These are phyloP conservation scores for Ornithoptera priamus DNA, from an alignment of 2,888 invertebrate genomes.

Conservation along the genomic window DNA sequence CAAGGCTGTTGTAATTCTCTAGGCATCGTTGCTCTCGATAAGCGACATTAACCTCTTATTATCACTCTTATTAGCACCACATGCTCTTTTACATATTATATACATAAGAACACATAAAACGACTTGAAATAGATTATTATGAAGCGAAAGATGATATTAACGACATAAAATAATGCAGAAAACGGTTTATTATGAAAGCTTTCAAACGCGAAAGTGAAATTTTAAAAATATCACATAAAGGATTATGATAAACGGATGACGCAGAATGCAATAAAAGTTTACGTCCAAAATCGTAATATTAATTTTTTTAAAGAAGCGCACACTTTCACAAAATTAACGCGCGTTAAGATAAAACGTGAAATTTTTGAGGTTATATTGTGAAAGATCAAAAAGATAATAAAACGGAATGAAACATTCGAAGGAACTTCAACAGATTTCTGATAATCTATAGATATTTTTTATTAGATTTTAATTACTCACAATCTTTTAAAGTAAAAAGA, in stretches of 20 bases:
- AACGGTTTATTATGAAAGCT: not conserved
- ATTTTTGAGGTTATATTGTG: not conserved
- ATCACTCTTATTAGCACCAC: no score
- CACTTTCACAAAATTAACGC: constrained; percentile 36
- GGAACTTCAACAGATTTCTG: not conserved
- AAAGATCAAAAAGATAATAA: not conserved
- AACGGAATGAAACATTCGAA: not conserved
- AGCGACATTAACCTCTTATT: no score
- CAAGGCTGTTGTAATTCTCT: no score
- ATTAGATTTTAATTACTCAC: no score
- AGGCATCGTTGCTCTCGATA: no score
- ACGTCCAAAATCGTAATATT: constrained; percentile 21
- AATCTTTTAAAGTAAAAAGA: no score
- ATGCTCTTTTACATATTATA: no score
- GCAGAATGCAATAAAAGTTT: constrained; percentile 18
- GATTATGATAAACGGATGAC: constrained; percentile 17
- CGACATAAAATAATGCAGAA: not conserved
- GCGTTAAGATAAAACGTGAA: not conserved
- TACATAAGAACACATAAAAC: no score
- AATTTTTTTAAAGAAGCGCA: constrained; percentile 34
- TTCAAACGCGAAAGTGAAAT: constrained; percentile 19
- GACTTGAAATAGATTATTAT: no score
- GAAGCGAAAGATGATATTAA: no score
- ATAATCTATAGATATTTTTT: no score
- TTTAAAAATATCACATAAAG: constrained; percentile 2